phyloP scores from a whole-genome alignment of 23 tunicate genomes.

The Trididemnum nubilum region DNA sequence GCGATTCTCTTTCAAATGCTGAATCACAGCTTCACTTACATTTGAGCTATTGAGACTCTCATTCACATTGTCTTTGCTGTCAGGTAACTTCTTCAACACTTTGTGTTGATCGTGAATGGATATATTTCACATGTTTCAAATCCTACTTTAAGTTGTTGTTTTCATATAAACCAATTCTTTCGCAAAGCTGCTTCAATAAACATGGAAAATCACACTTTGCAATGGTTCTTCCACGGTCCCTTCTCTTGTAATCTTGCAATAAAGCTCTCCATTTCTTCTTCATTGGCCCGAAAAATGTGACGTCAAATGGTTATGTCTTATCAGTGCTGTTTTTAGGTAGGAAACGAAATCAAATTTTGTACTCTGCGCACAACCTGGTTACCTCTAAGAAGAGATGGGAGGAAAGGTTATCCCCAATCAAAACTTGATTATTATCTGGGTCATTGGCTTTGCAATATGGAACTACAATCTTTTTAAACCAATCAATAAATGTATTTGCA shows the following conservation, averaged over 20 bases:
- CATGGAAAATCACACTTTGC: background rate
- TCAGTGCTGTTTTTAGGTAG: background rate
- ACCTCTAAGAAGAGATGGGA: background rate
- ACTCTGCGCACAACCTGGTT: background rate
- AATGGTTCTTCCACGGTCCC: background rate
- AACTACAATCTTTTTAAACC: too few relatives aligned
- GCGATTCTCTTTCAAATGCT: too few relatives aligned
- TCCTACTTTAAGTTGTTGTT: background rate
- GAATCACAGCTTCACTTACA: too few relatives aligned
- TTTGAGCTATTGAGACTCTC: too few relatives aligned
- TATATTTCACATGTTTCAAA: slow-evolving; percentile 4
- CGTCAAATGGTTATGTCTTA: background rate
- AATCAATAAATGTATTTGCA: too few relatives aligned
- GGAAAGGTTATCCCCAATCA: background rate
- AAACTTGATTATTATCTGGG: background rate
- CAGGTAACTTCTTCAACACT: background rate
- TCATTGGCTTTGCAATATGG: background rate
- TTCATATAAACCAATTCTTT: background rate
- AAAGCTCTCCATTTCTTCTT: background rate
- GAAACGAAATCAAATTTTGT: background rate
- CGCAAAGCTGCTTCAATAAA: background rate
- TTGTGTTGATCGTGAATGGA: background rate
- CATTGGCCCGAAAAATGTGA: background rate
- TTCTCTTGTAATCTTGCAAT: background rate
- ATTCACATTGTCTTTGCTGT: background rate